A percentile compares a stretch with the other conserved stretches of the same genome.
phyloP scores from a whole-genome alignment of 2,797 vertebrate genomes.

The Acipenser transmontanus region DNA sequence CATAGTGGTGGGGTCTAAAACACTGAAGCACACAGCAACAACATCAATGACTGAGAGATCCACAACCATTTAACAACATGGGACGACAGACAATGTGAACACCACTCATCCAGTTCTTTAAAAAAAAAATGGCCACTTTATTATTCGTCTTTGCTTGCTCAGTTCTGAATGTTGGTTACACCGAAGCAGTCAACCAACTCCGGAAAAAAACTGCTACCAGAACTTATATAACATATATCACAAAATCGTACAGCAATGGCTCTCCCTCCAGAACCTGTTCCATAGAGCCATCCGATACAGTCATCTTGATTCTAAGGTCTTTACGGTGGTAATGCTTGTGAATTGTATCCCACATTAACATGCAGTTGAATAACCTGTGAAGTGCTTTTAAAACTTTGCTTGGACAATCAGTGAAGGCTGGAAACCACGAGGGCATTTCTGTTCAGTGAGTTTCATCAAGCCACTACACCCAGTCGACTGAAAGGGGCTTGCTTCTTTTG shows the following conservation, averaged over 20 bases:
- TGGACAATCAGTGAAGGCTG: too few species aligned
- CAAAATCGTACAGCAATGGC: too few species aligned
- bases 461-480: not conserved
- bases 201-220: not conserved
- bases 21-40: constrained; percentile 44
- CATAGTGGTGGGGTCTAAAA: constrained; percentile 48
- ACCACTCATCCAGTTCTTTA: not conserved
- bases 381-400: too few species aligned
- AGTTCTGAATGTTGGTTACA: constrained; percentile 8
- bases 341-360: too few species aligned
- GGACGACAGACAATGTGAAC: constrained; percentile 7
- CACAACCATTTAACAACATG: constrained; percentile 29
- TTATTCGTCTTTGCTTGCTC: constrained; percentile 14
- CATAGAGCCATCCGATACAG: not conserved
- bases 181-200: not conserved
- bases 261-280: constrained; percentile 3
- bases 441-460: not conserved
- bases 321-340: too few species aligned
- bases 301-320: constrained; percentile 16
- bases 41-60: constrained; percentile 50
- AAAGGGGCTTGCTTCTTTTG: constrained; percentile 1
- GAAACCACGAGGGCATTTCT: not conserved
- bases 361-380: too few species aligned
- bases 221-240: constrained; percentile 18
- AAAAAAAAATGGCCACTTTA: constrained; percentile 8